Conservation (phyloP, 2,113 vertebrate genomes). For the Todiramphus chloris region DNA sequence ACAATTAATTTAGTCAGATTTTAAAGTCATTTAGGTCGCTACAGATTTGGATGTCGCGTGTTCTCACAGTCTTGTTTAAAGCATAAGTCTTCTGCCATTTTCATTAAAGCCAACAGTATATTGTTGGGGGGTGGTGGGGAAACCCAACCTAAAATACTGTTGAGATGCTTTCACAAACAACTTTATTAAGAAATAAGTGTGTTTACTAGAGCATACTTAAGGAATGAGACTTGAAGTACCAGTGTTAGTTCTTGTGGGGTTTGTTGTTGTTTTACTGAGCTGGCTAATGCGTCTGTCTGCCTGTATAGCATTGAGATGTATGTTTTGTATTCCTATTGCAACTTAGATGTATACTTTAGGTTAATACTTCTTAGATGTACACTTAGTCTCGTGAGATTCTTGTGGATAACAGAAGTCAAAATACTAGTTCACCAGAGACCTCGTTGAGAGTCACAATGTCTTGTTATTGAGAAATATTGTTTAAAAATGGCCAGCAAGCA, state of each 20-base stretch:
- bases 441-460: not conserved
- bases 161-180: not conserved
- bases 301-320: not conserved
- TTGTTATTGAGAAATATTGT: not conserved
- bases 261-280: not conserved
- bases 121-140: not conserved
- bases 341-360: not conserved
- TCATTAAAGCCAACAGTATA: not conserved
- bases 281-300: not conserved
- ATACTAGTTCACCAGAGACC: not conserved
- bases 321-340: not conserved
- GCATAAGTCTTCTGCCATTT: not conserved
- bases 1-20: not conserved
- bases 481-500: not conserved
- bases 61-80: not conserved
- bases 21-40: not conserved
- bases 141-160: not conserved
- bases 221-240: not conserved
- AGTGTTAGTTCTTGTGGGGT: not conserved
- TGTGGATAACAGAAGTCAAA: not conserved
- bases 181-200: not conserved
- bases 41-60: not conserved
- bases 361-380: not conserved
- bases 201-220: not conserved
- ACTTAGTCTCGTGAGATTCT: not conserved